These are phyloP conservation scores for Takifugu bimaculatus DNA, from an alignment of 2,113 vertebrate species.

Conservation along the genomic window DNA sequence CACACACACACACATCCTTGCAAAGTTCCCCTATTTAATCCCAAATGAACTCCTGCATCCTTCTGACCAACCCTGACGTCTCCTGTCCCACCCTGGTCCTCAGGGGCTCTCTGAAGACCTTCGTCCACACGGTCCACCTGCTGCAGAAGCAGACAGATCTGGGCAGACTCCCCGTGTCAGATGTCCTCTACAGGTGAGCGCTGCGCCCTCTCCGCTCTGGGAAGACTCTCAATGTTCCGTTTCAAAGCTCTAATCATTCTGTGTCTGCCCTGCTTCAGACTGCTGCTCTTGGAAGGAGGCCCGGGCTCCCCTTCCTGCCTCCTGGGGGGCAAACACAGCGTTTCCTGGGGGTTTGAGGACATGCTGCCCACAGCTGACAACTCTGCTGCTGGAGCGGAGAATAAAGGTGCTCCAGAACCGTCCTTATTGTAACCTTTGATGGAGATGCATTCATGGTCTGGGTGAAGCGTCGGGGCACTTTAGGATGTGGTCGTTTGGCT, in stretches of 20 bases:
- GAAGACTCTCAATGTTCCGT: neutral
- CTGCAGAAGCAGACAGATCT: constrained; percentile 96
- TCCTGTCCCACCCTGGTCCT: constrained; percentile 43
- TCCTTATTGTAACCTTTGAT: neutral
- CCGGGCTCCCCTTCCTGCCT: constrained; percentile 96
- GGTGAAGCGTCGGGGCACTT: no score
- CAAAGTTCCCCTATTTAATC: no score
- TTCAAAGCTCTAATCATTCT: constrained; percentile 2
- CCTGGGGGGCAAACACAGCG: constrained; percentile 93
- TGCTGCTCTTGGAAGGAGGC: constrained; percentile 93
- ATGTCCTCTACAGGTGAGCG: constrained; percentile 91
- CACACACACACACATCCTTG: no score
- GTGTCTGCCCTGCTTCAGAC: constrained; percentile 69
- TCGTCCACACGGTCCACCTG: constrained; percentile 97
- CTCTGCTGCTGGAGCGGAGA: constrained; percentile 84
- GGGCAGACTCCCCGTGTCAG: constrained; percentile 90
- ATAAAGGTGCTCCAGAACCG: constrained; percentile 81
- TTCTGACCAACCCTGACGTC: neutral
- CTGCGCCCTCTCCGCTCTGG: neutral
- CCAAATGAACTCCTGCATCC: no score
- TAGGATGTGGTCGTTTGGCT: no score
- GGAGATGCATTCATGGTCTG: neutral
- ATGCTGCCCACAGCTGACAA: constrained; percentile 95
- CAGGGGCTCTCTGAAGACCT: constrained; percentile 97
- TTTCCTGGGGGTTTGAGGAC: constrained; percentile 98